Conservation (phyloP, 2,113 vertebrate genomes). For the Anarhynchus alexandrinus region DNA sequence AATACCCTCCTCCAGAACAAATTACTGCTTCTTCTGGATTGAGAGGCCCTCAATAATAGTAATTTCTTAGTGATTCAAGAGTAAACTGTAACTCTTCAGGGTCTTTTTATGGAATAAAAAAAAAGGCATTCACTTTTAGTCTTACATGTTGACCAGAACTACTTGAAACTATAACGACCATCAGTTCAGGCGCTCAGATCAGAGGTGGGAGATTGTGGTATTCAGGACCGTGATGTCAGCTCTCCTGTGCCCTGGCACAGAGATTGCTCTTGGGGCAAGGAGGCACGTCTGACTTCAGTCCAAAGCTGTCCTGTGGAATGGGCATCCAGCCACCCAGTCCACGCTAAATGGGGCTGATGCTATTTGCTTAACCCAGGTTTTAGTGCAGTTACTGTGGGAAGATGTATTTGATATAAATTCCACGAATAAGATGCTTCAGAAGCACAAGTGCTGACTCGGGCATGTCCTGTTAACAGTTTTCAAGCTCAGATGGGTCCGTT, state of each 20-base stretch:
- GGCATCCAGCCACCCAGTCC: neutral
- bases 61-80: neutral
- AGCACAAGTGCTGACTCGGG: neutral
- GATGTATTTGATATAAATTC: neutral
- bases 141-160: neutral
- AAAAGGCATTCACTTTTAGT: neutral
- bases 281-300: neutral
- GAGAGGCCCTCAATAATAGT: neutral
- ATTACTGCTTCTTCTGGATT: neutral
- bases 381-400: neutral
- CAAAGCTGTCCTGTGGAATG: too few relatives aligned
- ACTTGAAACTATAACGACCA: neutral
- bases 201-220: neutral
- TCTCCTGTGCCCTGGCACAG: neutral
- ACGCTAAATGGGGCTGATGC: neutral
- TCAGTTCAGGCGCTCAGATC: neutral
- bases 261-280: neutral
- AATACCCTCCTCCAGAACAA: neutral
- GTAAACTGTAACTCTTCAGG: neutral
- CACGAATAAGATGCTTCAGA: neutral
- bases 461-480: neutral
- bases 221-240: neutral
- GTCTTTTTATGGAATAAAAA: neutral
- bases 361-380: neutral
- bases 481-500: neutral